A percentile compares a stretch with the other conserved stretches of the same genome.
Evolutionary conservation across 30 jellyfish, hydroid and myxozoan genomes (phyloP).

Genomic region (Cassiopea andromeda): DNA sequence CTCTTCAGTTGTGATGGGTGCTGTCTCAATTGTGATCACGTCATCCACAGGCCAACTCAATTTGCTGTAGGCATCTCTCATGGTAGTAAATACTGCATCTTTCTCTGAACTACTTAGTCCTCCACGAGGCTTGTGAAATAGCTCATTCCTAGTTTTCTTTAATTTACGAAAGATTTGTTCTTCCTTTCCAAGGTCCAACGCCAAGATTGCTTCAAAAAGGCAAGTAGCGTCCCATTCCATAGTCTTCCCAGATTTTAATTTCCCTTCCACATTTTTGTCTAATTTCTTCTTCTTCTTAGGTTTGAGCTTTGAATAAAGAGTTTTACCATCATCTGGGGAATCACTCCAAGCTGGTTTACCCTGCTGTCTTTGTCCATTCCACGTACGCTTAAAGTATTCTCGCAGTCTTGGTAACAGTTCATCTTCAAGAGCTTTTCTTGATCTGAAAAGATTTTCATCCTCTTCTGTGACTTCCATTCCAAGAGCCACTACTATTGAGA

Average conservation of each 20-base stretch:
- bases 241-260: background rate
- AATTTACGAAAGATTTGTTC: background rate
- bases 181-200: background rate
- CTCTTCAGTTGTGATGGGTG: background rate
- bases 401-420: background rate
- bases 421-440: conserved; percentile 13
- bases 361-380: conserved; percentile 7
- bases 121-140: background rate
- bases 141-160: background rate
- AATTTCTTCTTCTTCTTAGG: background rate
- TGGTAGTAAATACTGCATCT: background rate
- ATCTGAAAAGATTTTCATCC: conserved; percentile 13
- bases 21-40: background rate
- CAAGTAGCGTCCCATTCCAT: background rate
- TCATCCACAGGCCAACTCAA: background rate
- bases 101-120: background rate
- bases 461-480: conserved; percentile 13
- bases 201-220: background rate
- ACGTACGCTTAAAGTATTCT: conserved; percentile 5
- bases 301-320: background rate
- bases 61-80: background rate
- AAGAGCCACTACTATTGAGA: background rate
- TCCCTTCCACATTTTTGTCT: background rate
- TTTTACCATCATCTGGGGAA: conserved; percentile 16
- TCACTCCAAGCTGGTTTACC: conserved; percentile 20